Conservation (phyloP, 2,797 vertebrate species). For the Sebastes wilsoni region DNA sequence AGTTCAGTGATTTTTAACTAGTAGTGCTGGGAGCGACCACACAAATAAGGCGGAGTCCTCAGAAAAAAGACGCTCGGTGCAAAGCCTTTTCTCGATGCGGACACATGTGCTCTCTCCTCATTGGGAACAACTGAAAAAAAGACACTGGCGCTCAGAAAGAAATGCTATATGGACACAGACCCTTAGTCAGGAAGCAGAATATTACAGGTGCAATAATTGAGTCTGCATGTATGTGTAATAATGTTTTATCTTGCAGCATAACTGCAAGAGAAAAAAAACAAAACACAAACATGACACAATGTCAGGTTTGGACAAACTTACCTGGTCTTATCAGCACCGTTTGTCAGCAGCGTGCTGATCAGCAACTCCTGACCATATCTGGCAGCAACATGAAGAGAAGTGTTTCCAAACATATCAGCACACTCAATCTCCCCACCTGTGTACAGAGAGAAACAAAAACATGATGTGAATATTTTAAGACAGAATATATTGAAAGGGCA, state of each 20-base stretch:
- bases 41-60: too few relatives aligned
- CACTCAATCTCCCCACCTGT: conserved; percentile 94
- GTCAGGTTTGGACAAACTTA: conserved; percentile 35
- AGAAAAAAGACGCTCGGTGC: too few relatives aligned
- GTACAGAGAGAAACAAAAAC: background rate
- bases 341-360: conserved; percentile 95
- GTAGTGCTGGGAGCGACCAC: too few relatives aligned
- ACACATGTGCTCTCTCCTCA: too few relatives aligned
- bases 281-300: background rate
- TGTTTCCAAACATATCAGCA: conserved; percentile 91
- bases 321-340: conserved; percentile 92
- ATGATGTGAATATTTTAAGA: background rate
- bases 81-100: too few relatives aligned
- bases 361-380: conserved; percentile 95
- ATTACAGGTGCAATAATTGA: background rate
- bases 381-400: conserved; percentile 94
- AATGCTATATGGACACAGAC: too few relatives aligned
- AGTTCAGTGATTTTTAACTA: too few relatives aligned
- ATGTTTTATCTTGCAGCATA: background rate
- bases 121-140: too few relatives aligned
- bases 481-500: background rate
- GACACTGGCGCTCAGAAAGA: too few relatives aligned
- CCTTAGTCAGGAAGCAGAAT: background rate
- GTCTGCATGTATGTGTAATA: background rate
- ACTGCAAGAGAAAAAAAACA: too few relatives aligned